Evolutionary conservation across 2,113 vertebrate genomes (phyloP).

Genomic region (Platanista minor): DNA sequence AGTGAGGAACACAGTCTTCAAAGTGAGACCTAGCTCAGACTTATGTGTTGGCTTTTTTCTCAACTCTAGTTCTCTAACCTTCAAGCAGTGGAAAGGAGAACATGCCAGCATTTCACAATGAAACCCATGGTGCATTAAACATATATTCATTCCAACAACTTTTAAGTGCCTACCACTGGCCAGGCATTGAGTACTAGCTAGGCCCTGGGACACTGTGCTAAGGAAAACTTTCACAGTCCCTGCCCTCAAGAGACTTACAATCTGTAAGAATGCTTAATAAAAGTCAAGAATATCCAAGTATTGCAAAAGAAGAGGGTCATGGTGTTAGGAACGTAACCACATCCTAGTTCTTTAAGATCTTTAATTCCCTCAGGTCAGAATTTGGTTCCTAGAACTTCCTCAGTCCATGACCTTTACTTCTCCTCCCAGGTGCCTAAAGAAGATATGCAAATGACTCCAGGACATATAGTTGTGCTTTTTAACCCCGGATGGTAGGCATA

Average conservation of each 20-base stretch:
- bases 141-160: not conserved
- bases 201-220: not conserved
- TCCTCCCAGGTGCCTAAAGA: not conserved
- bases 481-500: not conserved
- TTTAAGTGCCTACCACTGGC: not conserved
- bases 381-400: not conserved
- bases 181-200: not conserved
- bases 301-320: not conserved
- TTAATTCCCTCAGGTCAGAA: not conserved
- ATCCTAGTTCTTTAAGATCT: not conserved
- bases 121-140: not conserved
- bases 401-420: not conserved
- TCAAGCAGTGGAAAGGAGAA: not conserved
- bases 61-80: not conserved
- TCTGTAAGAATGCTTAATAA: not conserved
- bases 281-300: not conserved
- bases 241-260: not conserved
- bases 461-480: not conserved
- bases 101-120: not conserved
- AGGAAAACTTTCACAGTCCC: not conserved
- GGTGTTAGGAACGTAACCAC: not conserved
- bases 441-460: not conserved
- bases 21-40: not conserved
- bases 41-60: not conserved
- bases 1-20: not conserved